Percentiles rank a stretch among this genome's conserved stretches.
Conservation (phyloP, 2,888 invertebrate genomes). For the Yponomeuta cagnagella region DNA sequence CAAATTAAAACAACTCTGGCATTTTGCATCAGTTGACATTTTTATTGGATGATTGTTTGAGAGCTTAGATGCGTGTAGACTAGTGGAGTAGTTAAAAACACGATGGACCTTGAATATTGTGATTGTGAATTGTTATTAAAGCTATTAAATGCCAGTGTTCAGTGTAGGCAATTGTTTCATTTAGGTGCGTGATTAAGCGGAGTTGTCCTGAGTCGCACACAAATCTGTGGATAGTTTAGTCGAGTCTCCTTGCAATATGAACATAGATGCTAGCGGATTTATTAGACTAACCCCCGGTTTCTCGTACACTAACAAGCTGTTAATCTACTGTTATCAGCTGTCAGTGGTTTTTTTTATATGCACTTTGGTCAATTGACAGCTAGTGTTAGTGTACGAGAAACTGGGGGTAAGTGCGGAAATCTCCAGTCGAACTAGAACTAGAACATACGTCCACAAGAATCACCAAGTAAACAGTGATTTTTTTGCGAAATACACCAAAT, state of each 20-base stretch:
- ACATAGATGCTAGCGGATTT: background rate
- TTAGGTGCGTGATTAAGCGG: background rate
- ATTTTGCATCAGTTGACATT: background rate
- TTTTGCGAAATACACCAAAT: slow-evolving; percentile 30
- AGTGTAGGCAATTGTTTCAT: slow-evolving; percentile 7
- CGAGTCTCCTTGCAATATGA: background rate
- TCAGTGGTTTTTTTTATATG: no score
- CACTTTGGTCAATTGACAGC: no score
- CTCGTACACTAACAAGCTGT: no score
- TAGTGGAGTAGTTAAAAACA: background rate
- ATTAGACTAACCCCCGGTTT: background rate
- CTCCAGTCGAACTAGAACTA: no score
- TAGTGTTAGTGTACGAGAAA: no score
- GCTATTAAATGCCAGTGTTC: slow-evolving; percentile 4
- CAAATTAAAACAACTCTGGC: background rate
- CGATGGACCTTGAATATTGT: slow-evolving; percentile 7
- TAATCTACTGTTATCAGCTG: no score
- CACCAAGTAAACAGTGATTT: no score
- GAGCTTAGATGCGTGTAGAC: background rate
- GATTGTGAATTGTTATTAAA: slow-evolving; percentile 11
- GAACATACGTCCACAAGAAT: no score
- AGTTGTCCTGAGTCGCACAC: background rate
- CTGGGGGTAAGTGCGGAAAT: no score
- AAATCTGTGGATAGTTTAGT: background rate
- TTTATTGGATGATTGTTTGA: background rate